A percentile compares a stretch with the other conserved stretches of the same genome.
These are phyloP conservation scores for Gerris lacustris DNA, from an alignment of 2,888 invertebrate species.

Conservation along the genomic window DNA sequence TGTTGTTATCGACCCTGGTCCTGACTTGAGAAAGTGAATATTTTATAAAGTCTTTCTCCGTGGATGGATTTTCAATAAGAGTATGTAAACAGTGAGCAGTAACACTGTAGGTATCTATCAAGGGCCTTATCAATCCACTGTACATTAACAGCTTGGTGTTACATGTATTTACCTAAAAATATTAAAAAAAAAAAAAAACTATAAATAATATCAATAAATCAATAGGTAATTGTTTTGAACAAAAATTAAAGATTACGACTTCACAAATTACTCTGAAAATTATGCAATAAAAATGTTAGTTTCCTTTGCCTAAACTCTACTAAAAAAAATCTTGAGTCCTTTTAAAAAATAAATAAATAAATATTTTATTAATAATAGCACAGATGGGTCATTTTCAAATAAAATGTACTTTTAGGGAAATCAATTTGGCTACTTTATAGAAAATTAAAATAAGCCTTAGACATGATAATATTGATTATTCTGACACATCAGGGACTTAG, in stretches of 20 bases:
- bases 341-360: too few relatives aligned
- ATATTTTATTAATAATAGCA: too few relatives aligned
- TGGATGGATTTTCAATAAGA: slow-evolving; percentile 43
- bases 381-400: too few relatives aligned
- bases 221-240: background rate
- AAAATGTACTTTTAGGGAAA: too few relatives aligned
- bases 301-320: too few relatives aligned
- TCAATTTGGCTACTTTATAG: too few relatives aligned
- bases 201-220: background rate
- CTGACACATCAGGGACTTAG: too few relatives aligned
- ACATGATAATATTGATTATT: too few relatives aligned
- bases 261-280: too few relatives aligned
- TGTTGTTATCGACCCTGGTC: slow-evolving; percentile 46
- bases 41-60: slow-evolving; percentile 56
- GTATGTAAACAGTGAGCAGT: slow-evolving; percentile 48
- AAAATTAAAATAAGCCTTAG: too few relatives aligned
- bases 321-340: too few relatives aligned
- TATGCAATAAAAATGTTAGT: too few relatives aligned
- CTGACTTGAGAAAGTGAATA: slow-evolving; percentile 54
- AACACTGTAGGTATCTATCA: slow-evolving; percentile 60
- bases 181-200: slow-evolving; percentile 14
- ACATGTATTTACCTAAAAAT: slow-evolving; percentile 34
- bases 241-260: background rate
- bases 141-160: slow-evolving; percentile 22
- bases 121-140: slow-evolving; percentile 47